phyloP scores from a whole-genome alignment of 2,888 invertebrate species.

The Ditula angustiorana region DNA sequence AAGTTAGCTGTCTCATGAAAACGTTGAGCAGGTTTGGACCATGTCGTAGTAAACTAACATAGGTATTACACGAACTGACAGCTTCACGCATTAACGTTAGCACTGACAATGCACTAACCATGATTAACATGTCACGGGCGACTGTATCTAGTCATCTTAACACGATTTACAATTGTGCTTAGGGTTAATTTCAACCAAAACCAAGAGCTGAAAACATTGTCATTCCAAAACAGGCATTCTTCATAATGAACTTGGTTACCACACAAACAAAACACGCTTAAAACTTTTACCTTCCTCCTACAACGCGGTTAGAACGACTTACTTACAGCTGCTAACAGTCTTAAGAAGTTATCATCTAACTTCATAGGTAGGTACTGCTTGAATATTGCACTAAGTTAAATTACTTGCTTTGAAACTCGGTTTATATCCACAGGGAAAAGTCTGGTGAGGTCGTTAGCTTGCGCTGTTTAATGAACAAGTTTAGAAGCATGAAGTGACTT shows the following conservation, averaged over 20 bases:
- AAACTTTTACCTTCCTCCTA: slow-evolving; percentile 3
- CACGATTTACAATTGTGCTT: too few relatives aligned
- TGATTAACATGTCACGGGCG: too few relatives aligned
- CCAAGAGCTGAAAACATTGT: not conserved
- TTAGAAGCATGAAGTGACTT: slow-evolving; percentile 5
- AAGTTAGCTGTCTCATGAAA: too few relatives aligned
- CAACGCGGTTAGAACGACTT: slow-evolving; percentile 5
- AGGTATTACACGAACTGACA: too few relatives aligned
- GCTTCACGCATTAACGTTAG: too few relatives aligned
- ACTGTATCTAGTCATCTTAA: too few relatives aligned
- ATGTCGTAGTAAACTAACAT: too few relatives aligned
- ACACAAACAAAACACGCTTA: not conserved
- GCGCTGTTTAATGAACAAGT: slow-evolving; percentile 12
- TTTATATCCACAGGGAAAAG: slow-evolving; percentile 14
- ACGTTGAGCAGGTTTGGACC: too few relatives aligned
- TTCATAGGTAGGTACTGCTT: not conserved
- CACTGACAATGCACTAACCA: too few relatives aligned
- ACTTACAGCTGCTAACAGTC: not conserved
- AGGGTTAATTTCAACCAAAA: too few relatives aligned
- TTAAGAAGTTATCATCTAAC: slow-evolving; percentile 6
- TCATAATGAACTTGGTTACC: slow-evolving; percentile 6
- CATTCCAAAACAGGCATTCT: not conserved
- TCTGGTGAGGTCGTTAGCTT: slow-evolving; percentile 20
- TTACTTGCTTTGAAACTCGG: slow-evolving; percentile 16
- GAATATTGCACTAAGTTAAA: slow-evolving; percentile 19